Percentiles rank a stretch among this genome's conserved stretches.
Evolutionary conservation across 2,888 invertebrate species (phyloP).

Genomic region (Orthosia cruda): DNA sequence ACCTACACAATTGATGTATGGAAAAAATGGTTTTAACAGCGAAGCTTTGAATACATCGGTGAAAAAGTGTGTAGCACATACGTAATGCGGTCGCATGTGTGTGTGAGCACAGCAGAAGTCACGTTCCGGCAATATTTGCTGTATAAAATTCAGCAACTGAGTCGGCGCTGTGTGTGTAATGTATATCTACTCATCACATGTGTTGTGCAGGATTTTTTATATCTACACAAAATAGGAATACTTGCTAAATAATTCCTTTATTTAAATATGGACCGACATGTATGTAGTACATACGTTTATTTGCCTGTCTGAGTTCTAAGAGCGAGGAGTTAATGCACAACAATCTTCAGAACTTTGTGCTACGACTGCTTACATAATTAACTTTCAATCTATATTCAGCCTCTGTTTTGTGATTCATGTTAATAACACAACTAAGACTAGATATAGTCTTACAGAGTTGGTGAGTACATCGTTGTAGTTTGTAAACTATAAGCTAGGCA

Average conservation of each 20-base stretch:
- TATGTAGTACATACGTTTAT: not conserved
- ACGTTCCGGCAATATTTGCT: constrained; percentile 89
- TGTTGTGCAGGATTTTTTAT: constrained; percentile 64
- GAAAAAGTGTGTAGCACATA: constrained; percentile 42
- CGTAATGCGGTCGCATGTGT: constrained; percentile 60
- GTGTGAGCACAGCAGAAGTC: constrained; percentile 78
- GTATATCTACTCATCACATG: constrained; percentile 73
- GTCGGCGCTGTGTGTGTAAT: constrained; percentile 76
- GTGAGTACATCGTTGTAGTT: constrained; percentile 9
- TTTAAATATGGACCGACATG: constrained; percentile 10
- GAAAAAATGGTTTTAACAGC: constrained; percentile 41
- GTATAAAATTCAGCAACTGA: constrained; percentile 85
- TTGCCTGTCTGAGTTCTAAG: not conserved
- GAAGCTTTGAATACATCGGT: constrained; percentile 35
- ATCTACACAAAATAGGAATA: constrained; percentile 51
- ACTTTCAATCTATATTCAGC: constrained; percentile 10
- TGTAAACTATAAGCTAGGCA: not conserved
- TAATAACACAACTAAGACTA: constrained; percentile 3
- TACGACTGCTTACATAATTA: constrained; percentile 14
- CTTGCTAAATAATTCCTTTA: constrained; percentile 52
- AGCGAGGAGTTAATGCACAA: constrained; percentile 3
- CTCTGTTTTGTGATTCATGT: not conserved
- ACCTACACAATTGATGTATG: constrained; percentile 39
- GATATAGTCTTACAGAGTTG: constrained; percentile 2
- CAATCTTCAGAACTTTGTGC: constrained; percentile 28